Evolutionary conservation across 1,140 invertebrate genomes (phyloP), one percentile per base, ranked within the genome.

Genomic region (Mycetomoellerius zeteki): DNA sequence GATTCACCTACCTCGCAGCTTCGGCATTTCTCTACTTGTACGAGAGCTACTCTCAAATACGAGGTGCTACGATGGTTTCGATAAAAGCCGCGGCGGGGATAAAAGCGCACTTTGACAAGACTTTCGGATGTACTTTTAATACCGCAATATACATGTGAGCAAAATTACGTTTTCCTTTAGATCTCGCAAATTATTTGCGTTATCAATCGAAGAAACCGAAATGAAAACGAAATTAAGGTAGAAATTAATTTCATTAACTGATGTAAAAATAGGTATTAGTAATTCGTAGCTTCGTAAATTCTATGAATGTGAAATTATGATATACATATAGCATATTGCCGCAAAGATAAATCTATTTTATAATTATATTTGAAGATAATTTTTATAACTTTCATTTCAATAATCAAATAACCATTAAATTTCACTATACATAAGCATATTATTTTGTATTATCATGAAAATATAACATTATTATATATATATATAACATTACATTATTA

Each of bases 21-120:
- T n/a, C 60, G 62, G 6, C 43, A 47, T 30, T 65, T n/a, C 37
- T 8, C 60, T 62, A 56, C 75, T 65, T 65, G 19, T 21, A n/a
- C 12, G 60, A 47, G 16, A 12, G 19, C 19, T 47, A 64, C 58
- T n/a, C 58, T 43, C 37, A 5, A 33, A 50, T 4, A 50, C 19
- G 14, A 5, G 16, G 76, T 47, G 33, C 12, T 47, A 47, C n/a
- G 6, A 33, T 3, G 19, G 27, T 65, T 47, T 80, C 60, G 76
- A 67, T 80, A 33, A 80, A 65, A 78, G 75, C 24, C 19, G 24
- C 10, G 37, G 14, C 19, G 24, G 19, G 37, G 14, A 77, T 64
- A n/a, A 77, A 64, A 65, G 76, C 19, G 24, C 24, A 24, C 76
- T 47, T 47, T 64, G 43, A 50, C 37, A 27, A n/a, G 24, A 21